A percentile compares a stretch with the other conserved stretches of the same genome.
Evolutionary conservation across 2,113 vertebrate species (phyloP).

Genomic region (Oceanites oceanicus): DNA sequence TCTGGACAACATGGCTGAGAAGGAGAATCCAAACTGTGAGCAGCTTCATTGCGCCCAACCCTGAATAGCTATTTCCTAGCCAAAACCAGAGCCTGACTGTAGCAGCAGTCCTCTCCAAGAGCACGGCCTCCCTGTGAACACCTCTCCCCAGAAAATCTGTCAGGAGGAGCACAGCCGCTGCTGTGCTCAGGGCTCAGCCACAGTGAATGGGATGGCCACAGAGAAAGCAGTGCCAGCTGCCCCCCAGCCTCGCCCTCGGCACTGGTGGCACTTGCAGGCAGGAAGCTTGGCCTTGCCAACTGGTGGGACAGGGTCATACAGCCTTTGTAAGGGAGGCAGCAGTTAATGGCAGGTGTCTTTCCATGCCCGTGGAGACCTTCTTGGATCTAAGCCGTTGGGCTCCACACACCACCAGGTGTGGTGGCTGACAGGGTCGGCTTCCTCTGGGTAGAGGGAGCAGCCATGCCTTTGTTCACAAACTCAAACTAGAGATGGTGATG

Average conservation of each 20-base stretch:
- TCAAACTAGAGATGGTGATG: neutral
- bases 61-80: neutral
- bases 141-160: neutral
- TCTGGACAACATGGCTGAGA: neutral
- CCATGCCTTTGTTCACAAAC: neutral
- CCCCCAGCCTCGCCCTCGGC: fast-evolving
- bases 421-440: neutral
- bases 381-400: neutral
- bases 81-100: neutral
- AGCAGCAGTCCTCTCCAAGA: neutral
- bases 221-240: neutral
- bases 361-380: fast-evolving
- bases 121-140: fast-evolving
- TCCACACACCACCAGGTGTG: neutral
- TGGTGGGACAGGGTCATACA: neutral
- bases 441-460: neutral
- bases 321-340: neutral
- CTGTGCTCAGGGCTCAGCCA: neutral
- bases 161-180: fast-evolving
- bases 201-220: too few species aligned
- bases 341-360: neutral
- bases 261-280: too few species aligned
- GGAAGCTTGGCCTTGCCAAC: neutral
- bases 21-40: neutral
- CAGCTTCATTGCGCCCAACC: neutral